Evolutionary conservation across 2,797 vertebrate species (phyloP).

Genomic region (Thalassophryne amazonica): DNA sequence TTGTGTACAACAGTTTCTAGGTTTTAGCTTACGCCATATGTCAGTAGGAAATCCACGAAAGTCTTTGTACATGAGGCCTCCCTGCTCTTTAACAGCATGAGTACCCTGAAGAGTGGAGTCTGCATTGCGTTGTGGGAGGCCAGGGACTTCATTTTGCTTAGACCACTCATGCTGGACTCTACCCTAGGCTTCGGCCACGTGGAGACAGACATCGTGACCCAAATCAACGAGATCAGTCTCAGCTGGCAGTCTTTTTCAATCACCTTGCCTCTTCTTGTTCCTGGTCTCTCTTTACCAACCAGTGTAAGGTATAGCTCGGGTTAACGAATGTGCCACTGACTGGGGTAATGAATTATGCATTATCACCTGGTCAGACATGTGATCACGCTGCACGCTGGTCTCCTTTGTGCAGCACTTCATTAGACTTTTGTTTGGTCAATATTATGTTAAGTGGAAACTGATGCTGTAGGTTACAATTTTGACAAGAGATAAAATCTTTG

Average conservation of each 20-base stretch:
- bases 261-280: slow-evolving; percentile 9
- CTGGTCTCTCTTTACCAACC: slow-evolving; percentile 64
- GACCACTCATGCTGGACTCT: slow-evolving; percentile 3
- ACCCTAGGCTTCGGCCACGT: slow-evolving; percentile 1
- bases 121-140: background rate
- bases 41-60: too few relatives aligned
- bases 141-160: slow-evolving; percentile 21
- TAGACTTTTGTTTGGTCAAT: background rate
- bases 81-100: slow-evolving; percentile 26
- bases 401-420: background rate
- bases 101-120: slow-evolving; percentile 2
- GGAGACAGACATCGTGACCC: slow-evolving; percentile 19
- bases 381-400: slow-evolving; percentile 2
- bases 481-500: too few relatives aligned
- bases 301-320: slow-evolving; percentile 20
- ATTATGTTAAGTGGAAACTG: background rate
- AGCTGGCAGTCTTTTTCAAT: slow-evolving; percentile 11
- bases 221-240: slow-evolving; percentile 3
- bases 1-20: too few relatives aligned
- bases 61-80: too few relatives aligned
- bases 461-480: too few relatives aligned
- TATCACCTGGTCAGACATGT: slow-evolving; percentile 12
- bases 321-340: slow-evolving; percentile 26
- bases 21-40: too few relatives aligned
- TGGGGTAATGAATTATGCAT: slow-evolving; percentile 38